A percentile compares a stretch with the other conserved stretches of the same genome.
phyloP scores from a whole-genome alignment of 1,140 invertebrate genomes.

The Pseudomyrmex pallidus region DNA sequence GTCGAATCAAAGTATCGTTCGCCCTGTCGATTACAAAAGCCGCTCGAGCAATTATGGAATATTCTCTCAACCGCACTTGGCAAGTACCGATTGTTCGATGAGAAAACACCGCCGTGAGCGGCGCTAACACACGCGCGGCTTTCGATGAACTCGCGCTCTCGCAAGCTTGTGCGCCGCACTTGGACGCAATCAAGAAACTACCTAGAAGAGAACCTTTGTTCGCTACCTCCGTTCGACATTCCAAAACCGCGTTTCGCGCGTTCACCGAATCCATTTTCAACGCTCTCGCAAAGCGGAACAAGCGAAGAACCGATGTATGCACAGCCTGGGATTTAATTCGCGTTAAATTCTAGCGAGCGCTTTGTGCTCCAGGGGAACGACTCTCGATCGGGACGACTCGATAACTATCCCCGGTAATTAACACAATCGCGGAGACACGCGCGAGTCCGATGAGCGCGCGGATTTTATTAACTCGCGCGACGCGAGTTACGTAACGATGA shows the following conservation, averaged over 20 bases:
- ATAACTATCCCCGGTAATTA: slow-evolving; percentile 40
- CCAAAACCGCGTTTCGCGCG: background rate
- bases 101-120: slow-evolving; percentile 12
- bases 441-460: background rate
- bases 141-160: background rate
- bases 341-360: background rate
- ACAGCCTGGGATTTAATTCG: slow-evolving; percentile 39
- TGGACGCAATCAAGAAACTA: slow-evolving; percentile 13
- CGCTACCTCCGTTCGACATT: background rate
- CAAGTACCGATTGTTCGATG: background rate
- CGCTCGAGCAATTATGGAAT: background rate
- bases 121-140: background rate
- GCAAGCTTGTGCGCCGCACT: slow-evolving; percentile 9
- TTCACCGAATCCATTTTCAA: slow-evolving; percentile 43
- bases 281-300: background rate
- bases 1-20: background rate
- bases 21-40: background rate
- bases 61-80: background rate
- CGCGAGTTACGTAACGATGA: background rate
- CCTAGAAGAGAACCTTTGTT: slow-evolving; percentile 19
- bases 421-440: background rate
- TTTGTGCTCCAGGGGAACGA: background rate
- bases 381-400: slow-evolving; percentile 29
- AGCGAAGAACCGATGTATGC: slow-evolving; percentile 32
- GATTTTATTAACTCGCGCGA: background rate